Conservation (phyloP, 2,888 invertebrate genomes). For the Cataglyphis livida region DNA sequence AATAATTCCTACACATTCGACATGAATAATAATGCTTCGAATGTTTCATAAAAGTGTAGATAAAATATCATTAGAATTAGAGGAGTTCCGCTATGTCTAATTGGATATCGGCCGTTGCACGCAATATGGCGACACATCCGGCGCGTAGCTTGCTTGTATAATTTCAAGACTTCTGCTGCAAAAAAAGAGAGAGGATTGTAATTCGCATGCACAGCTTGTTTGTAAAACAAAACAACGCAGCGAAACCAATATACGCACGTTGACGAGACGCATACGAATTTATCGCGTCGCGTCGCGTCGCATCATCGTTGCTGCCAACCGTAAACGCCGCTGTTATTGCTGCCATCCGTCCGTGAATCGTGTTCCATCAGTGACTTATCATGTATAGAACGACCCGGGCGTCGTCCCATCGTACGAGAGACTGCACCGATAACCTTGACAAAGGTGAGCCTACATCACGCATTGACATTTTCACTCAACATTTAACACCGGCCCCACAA, state of each 20-base stretch:
- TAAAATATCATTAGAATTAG: not conserved
- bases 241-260: not conserved
- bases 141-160: not conserved
- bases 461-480: slow-evolving; percentile 57
- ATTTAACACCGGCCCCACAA: slow-evolving; percentile 25
- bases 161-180: not conserved
- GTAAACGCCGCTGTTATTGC: not conserved
- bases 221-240: not conserved
- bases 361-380: not conserved
- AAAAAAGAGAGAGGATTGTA: not conserved
- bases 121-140: slow-evolving; percentile 58
- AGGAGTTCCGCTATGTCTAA: not conserved
- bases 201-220: not conserved
- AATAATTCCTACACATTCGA: not conserved
- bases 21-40: not conserved
- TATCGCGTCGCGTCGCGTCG: not conserved
- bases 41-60: not conserved
- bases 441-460: slow-evolving; percentile 64
- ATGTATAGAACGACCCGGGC: slow-evolving; percentile 43
- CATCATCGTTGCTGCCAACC: not conserved
- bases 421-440: slow-evolving; percentile 51
- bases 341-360: too few relatives aligned
- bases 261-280: not conserved
- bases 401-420: not conserved
- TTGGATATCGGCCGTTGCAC: not conserved